Evolutionary conservation across 2,113 vertebrate genomes (phyloP), one percentile per base, ranked within the genome.

Genomic region (Oreochromis spilurus): DNA sequence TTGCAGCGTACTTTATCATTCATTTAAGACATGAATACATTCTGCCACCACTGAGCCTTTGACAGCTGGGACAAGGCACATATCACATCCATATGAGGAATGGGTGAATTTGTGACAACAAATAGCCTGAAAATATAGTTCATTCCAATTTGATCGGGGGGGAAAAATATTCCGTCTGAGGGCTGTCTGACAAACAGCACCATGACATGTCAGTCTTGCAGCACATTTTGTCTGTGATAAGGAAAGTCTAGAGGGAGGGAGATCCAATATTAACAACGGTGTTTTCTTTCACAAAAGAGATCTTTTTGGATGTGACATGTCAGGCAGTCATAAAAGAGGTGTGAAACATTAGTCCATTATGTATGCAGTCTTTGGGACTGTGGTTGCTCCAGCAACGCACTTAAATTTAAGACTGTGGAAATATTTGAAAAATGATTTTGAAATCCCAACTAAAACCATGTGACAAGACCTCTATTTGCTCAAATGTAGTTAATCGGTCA

Each of bases 201-300:
- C 84, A 85, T 82, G 84, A 91, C 85, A 89, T 92, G 87, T 93
- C 90, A 91, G 83, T 84, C 81, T 62, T 9, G 57, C 89, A 88
- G 88, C 88, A 84, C 92, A 91, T 90, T 93, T 93, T 57, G 70
- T 90, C 89, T 91, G 90, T 89, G 90, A 94, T 94, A 94, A 94
- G 92, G 84, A 83, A 90, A 89, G 88, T 92, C 88, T 83, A 82
- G 81, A 84, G 90, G 92, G 89, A 88, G 65, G 55, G 81, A 79
- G 85, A 89, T 87, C 91, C 83, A 90, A 84, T 88, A 93, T 94
- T 93, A 94, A 92, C 91, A 85, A 82, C 77, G n/a, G 84, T 58
- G 54, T 80, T 81, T 91, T 84, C 82, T 81, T 90, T 87, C 86
- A 91, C 84, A 81, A 89, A 92, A 88, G 79, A 43, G 45, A 88